Percentiles rank a stretch among this genome's conserved stretches.
phyloP scores from a whole-genome alignment of 2,113 vertebrate species.

The Chaetodon auriga region DNA sequence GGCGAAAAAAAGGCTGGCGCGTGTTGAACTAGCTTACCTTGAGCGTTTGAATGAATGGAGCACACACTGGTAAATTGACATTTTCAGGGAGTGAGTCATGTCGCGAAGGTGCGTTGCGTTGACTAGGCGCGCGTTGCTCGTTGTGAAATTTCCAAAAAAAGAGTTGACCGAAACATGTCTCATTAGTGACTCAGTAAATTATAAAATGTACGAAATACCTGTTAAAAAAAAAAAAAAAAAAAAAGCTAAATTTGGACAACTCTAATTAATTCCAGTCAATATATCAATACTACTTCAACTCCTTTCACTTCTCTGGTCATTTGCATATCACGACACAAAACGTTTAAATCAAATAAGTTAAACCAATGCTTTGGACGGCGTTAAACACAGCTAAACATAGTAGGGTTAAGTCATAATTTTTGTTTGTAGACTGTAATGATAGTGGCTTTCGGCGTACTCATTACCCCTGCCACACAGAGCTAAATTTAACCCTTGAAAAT shows the following conservation, averaged over 20 bases:
- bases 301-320: too few species aligned
- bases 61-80: not conserved
- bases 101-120: not conserved
- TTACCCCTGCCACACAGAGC: not conserved
- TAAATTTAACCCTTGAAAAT: slow-evolving; percentile 10
- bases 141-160: not conserved
- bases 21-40: not conserved
- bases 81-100: not conserved
- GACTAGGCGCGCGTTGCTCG: not conserved
- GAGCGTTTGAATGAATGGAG: slow-evolving; percentile 38
- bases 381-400: not conserved
- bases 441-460: not conserved
- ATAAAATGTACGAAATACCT: not conserved
- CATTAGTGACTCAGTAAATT: not conserved
- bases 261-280: accelerated
- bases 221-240: not conserved
- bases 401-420: slow-evolving; percentile 4
- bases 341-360: not conserved
- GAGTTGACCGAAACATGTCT: too few species aligned
- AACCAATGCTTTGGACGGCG: not conserved
- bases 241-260: not conserved
- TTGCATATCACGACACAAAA: not conserved
- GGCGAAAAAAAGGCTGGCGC: too few species aligned
- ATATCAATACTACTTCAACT: not conserved
- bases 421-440: not conserved